These are phyloP conservation scores for Gibbula magus DNA, from an alignment of 2,888 invertebrate genomes.

Conservation along the genomic window DNA sequence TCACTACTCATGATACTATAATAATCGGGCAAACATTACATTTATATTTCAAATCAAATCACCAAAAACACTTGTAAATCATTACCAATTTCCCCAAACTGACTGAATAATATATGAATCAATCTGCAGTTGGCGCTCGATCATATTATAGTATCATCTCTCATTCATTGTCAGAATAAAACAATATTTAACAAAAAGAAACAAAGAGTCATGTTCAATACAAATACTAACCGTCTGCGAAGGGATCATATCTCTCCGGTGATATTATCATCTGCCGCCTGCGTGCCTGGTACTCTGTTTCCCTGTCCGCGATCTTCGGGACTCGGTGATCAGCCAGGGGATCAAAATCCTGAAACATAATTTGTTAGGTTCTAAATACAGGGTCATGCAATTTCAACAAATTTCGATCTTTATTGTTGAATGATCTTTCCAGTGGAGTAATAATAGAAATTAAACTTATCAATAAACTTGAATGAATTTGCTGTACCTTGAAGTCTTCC, in stretches of 20 bases:
- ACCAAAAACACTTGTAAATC: too few species aligned
- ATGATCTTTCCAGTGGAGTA: too few species aligned
- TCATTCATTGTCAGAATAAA: background rate
- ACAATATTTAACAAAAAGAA: constrained; percentile 4
- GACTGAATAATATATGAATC: background rate
- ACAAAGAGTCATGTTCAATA: background rate
- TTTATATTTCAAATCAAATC: background rate
- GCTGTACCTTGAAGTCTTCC: too few species aligned
- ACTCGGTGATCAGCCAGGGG: constrained; percentile 79
- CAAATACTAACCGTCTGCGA: constrained; percentile 90
- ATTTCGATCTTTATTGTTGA: too few species aligned
- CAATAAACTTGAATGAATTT: too few species aligned
- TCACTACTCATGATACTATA: too few species aligned
- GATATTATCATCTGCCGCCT: constrained; percentile 90
- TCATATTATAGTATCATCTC: too few species aligned
- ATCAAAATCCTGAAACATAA: constrained; percentile 70
- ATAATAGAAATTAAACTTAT: background rate
- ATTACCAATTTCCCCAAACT: too few species aligned
- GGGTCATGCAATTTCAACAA: too few species aligned
- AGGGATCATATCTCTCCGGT: constrained; percentile 96
- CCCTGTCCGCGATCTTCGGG: constrained; percentile 94
- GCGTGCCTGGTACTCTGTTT: constrained; percentile 96
- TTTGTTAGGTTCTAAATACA: too few species aligned
- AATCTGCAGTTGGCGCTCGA: background rate
- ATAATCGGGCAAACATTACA: background rate